Conservation (phyloP, 2,888 invertebrate genomes). For the Penaeus monodon region DNA sequence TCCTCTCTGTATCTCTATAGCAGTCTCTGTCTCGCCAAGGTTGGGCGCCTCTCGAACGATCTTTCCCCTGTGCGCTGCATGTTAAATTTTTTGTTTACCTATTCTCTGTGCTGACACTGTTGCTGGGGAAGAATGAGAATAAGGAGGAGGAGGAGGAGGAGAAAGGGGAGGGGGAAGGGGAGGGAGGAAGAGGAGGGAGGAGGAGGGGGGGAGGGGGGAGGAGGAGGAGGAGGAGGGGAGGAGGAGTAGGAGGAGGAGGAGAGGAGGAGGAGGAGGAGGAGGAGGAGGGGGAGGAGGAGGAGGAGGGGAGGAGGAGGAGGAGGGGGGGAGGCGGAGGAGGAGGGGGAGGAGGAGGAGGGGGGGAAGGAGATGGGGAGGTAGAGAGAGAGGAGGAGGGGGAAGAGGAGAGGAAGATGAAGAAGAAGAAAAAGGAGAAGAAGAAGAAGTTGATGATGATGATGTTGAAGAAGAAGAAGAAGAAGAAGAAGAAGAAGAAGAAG, state of each 20-base stretch:
- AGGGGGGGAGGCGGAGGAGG: not conserved
- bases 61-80: no score
- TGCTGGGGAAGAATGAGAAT: not conserved
- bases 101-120: no score
- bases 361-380: not conserved
- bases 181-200: not conserved
- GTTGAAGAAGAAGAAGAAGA: not conserved
- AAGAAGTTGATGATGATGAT: no score
- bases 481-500: no score
- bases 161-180: not conserved
- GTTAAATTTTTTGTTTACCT: no score
- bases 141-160: not conserved
- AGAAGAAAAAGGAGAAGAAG: not conserved
- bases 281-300: not conserved
- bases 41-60: no score
- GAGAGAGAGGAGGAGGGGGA: not conserved
- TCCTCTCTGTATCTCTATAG: no score
- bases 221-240: not conserved
- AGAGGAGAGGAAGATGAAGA: not conserved
- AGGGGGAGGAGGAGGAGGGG: not conserved
- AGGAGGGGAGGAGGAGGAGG: not conserved
- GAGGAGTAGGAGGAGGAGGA: no score
- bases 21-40: no score
- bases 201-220: not conserved
- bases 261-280: no score